phyloP scores from a whole-genome alignment of 2,888 invertebrate genomes.

The Tetranychus piercei region DNA sequence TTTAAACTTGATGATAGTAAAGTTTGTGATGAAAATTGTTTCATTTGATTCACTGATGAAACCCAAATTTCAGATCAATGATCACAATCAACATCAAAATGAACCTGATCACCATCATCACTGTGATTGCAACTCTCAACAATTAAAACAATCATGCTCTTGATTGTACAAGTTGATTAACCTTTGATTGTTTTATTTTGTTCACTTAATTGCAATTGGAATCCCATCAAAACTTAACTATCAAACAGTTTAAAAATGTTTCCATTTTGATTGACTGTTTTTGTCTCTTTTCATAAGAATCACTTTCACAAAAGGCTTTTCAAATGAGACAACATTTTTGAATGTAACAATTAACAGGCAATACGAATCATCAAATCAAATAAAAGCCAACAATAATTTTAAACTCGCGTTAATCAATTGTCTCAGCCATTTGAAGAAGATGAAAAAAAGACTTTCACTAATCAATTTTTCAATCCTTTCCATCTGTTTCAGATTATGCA shows the following conservation, averaged over 20 bases:
- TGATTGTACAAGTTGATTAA: not conserved
- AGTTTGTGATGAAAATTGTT: not conserved
- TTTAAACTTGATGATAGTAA: not conserved
- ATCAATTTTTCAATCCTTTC: not conserved
- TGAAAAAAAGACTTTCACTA: not conserved
- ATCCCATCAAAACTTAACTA: not conserved
- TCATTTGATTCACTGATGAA: too few relatives aligned
- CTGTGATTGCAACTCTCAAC: too few relatives aligned
- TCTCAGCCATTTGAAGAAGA: too few relatives aligned
- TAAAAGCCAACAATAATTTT: too few relatives aligned
- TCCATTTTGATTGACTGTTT: not conserved
- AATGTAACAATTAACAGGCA: too few relatives aligned
- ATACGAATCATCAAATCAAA: too few relatives aligned
- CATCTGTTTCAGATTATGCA: conserved; percentile 32
- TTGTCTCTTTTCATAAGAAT: not conserved
- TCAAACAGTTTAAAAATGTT: not conserved
- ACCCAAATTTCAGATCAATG: not conserved
- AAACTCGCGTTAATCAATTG: too few relatives aligned
- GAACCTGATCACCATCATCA: too few relatives aligned
- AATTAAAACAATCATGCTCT: not conserved
- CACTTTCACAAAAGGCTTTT: not conserved
- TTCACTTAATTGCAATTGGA: not conserved
- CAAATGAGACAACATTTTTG: too few relatives aligned
- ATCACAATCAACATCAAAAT: not conserved
- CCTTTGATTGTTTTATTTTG: not conserved